Evolutionary conservation across 2,797 vertebrate species (phyloP).

Genomic region (Syngnathus acus): DNA sequence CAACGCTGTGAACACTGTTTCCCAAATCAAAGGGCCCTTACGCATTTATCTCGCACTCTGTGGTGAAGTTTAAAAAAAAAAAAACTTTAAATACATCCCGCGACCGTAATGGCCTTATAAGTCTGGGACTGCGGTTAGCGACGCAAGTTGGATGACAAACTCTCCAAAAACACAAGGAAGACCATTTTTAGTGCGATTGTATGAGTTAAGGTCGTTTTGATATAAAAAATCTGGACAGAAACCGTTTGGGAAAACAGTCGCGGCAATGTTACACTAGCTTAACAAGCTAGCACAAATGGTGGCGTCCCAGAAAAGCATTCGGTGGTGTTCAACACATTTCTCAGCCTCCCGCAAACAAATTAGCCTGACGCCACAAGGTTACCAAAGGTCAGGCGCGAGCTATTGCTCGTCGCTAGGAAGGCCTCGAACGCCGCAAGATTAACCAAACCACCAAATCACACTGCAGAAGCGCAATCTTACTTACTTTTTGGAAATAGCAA

Average conservation of each 20-base stretch:
- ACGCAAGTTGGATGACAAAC: constrained; percentile 5
- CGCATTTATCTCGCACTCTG: constrained; percentile 27
- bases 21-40: constrained; percentile 26
- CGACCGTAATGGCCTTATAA: constrained; percentile 11
- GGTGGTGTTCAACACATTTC: not conserved
- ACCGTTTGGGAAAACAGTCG: too few relatives aligned
- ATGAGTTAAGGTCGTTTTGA: too few relatives aligned
- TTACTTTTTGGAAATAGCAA: constrained; percentile 13
- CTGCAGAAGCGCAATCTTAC: constrained; percentile 13
- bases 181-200: too few relatives aligned
- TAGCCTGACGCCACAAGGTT: not conserved
- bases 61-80: constrained; percentile 8
- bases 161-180: not conserved
- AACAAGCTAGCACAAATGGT: too few relatives aligned
- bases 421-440: constrained; percentile 19
- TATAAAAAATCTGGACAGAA: too few relatives aligned
- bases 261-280: too few relatives aligned
- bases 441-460: not conserved
- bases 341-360: not conserved
- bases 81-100: constrained; percentile 19
- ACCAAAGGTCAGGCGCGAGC: constrained; percentile 12
- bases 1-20: constrained; percentile 24
- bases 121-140: constrained; percentile 14
- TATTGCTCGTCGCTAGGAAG: not conserved
- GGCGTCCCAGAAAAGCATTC: too few relatives aligned